phyloP scores from a whole-genome alignment of 2,113 vertebrate genomes.

The Phylloscopus whistleri region DNA sequence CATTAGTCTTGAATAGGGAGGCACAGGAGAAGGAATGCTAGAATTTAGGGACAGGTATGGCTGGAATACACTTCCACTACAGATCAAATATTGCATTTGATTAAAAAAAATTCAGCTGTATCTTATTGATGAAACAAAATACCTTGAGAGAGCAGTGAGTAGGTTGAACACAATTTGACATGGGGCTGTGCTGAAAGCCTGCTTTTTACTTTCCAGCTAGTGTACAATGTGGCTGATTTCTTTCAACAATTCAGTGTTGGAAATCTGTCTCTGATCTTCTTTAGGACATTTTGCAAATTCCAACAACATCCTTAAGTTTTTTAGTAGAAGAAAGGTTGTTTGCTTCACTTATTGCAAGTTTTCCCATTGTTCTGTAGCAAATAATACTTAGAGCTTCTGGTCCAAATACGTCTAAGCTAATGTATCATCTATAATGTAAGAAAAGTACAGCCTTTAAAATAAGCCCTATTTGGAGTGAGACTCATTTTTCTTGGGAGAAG shows the following conservation, averaged over 20 bases:
- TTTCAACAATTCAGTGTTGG: neutral
- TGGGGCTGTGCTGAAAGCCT: neutral
- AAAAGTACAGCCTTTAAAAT: neutral
- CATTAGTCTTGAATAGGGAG: neutral
- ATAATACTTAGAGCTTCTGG: neutral
- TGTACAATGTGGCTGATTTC: neutral
- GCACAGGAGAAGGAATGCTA: neutral
- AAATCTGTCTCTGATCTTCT: neutral
- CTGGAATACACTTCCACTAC: neutral
- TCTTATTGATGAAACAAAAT: neutral
- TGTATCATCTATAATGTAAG: neutral
- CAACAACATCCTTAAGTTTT: neutral
- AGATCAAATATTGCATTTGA: neutral
- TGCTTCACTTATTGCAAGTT: neutral
- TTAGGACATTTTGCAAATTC: neutral
- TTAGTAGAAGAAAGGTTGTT: neutral
- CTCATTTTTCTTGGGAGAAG: neutral
- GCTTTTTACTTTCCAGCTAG: neutral
- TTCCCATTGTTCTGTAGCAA: neutral
- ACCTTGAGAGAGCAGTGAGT: neutral
- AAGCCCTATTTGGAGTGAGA: neutral
- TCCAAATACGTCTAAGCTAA: neutral
- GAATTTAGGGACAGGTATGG: neutral
- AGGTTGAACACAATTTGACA: neutral
- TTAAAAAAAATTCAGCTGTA: neutral